Conservation (phyloP, 2,797 vertebrate genomes). For the Cygnus olor region DNA sequence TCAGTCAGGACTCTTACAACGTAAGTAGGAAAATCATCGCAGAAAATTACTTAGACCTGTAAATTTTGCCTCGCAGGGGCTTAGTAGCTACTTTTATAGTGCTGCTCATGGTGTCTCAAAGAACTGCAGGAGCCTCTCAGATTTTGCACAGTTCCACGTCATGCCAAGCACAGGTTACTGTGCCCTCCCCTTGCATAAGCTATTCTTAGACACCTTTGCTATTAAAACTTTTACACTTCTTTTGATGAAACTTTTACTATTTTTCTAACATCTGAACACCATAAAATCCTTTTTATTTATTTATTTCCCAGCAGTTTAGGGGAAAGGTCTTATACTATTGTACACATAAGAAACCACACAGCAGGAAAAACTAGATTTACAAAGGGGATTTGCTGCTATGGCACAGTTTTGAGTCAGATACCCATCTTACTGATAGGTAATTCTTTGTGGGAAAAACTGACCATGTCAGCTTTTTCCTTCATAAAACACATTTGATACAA, state of each 20-base stretch:
- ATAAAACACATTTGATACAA: too few relatives aligned
- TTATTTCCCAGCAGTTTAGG: not conserved
- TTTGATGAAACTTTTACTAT: not conserved
- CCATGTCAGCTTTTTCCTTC: not conserved
- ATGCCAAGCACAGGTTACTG: not conserved
- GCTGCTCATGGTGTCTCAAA: not conserved
- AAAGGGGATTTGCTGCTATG: not conserved
- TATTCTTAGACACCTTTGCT: not conserved
- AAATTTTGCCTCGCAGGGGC: not conserved
- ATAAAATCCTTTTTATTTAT: not conserved
- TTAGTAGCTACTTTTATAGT: not conserved
- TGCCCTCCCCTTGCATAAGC: not conserved
- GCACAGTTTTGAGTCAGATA: not conserved
- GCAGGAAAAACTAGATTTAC: not conserved
- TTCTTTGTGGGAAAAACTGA: not conserved
- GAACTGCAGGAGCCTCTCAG: not conserved
- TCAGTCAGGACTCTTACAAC: not conserved
- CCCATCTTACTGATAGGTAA: not conserved
- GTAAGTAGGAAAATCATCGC: not conserved
- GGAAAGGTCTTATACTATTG: not conserved
- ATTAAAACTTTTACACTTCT: not conserved
- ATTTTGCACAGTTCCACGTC: too few relatives aligned
- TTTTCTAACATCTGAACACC: not conserved
- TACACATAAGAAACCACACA: not conserved
- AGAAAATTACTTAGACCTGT: not conserved